Conservation (phyloP, 2,888 invertebrate genomes). For the Ariolimax columbianus region DNA sequence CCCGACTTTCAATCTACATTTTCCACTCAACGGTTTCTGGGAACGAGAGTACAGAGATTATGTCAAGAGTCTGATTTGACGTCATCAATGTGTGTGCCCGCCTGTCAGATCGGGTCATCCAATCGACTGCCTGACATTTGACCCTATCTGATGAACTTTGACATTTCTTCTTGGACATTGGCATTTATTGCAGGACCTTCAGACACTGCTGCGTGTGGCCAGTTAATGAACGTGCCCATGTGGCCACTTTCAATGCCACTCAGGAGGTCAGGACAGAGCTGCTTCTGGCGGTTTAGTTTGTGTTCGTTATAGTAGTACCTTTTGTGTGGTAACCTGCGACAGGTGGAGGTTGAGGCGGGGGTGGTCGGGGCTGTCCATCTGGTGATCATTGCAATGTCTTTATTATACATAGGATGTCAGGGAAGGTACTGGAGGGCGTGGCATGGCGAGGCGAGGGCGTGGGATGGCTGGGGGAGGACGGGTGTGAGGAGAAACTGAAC, state of each 20-base stretch:
- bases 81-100: conserved; percentile 46
- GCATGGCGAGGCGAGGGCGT: too few species aligned
- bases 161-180: conserved; percentile 10
- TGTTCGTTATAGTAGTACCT: too few species aligned
- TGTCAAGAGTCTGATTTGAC: conserved; percentile 50
- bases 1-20: conserved; percentile 44
- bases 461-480: too few species aligned
- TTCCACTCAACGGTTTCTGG: conserved; percentile 21
- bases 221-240: conserved; percentile 9
- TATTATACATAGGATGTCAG: too few species aligned
- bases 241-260: not conserved
- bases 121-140: conserved; percentile 45
- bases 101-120: conserved; percentile 47
- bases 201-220: conserved; percentile 19
- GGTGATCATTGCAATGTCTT: too few species aligned
- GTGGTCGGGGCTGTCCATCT: too few species aligned
- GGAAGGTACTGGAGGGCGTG: too few species aligned
- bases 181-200: conserved; percentile 25
- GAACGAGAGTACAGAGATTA: conserved; percentile 36
- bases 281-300: not conserved
- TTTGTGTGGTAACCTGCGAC: too few species aligned
- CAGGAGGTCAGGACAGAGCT: not conserved
- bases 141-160: conserved; percentile 49
- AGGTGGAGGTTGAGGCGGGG: too few species aligned
- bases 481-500: too few species aligned